Base-by-base conservation (phyloP, 2,797 vertebrate species). In the Rhabdomys pumilio region DNA sequence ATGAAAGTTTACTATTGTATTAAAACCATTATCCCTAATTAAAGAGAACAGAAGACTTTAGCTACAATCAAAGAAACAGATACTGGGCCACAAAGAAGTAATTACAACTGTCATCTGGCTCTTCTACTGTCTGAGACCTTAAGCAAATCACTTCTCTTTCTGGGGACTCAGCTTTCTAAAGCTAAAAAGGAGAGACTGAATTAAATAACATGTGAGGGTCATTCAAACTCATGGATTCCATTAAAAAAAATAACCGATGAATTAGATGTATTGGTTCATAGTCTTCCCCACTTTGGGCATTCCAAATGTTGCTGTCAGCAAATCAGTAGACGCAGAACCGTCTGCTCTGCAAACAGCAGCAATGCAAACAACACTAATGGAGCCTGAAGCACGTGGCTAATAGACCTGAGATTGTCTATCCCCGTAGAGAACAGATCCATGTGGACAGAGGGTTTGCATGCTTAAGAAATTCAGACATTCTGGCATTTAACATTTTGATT, bases 181-280 rank as follows among this genome's bases (percentile, higher is more conserved):
- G 24, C 31, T 93, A 77, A 94, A 85, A 80, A 10, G 38, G 47
- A 90, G 20, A 94, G 24, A 34, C 22, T 90, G 47, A 41, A 50
- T 59, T 94, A 72, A 91, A 63, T 83, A 80, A 77, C 13, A 31
- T 31, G 26, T 65, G 22, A 94, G 41, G 4, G 26, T 24, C 41
- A 93, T 95, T 83, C 41, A 90, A 94, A 79, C 15, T 94, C 57
- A 77, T 80, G 19, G 82, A 75, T 81, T 85, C 19, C 69, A 50
- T 26, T 57, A 73, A 65, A 94, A 92, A 92, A 22, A 10, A 38
- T 17, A 72, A n/a, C 38, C 34, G 85, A 41, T 0, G 1, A 14
- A 22, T 65, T 77, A 94, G 89, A 80, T 15, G 55, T 77, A 92
- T 73, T 29, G 50, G 76, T 77, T 84, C 59, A 72, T 29, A 14